A percentile compares a stretch with the other conserved stretches of the same genome.
Conservation (phyloP, 2,888 invertebrate genomes). For the Liposcelis brunnea region DNA sequence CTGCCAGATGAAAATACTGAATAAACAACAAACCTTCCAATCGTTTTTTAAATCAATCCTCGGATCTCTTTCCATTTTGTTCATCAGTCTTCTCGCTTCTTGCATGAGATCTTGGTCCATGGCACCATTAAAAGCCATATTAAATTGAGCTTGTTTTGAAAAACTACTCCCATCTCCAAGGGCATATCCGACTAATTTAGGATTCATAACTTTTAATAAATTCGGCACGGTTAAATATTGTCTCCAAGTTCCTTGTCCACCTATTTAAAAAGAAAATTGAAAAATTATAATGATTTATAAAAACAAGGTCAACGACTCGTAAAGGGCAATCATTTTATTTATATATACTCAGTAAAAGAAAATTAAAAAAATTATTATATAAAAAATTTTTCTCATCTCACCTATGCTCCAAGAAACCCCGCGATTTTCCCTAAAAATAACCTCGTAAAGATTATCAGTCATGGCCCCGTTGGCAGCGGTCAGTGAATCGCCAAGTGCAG, state of each 20-base stretch:
- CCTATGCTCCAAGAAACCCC: slow-evolving; percentile 33
- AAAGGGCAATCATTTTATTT: background rate
- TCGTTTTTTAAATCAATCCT: slow-evolving; percentile 36
- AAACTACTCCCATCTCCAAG: slow-evolving; percentile 30
- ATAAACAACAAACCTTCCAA: slow-evolving; percentile 44
- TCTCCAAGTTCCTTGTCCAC: slow-evolving; percentile 36
- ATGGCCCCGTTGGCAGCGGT: slow-evolving; percentile 38
- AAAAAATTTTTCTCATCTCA: slow-evolving; percentile 11
- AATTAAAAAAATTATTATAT: background rate
- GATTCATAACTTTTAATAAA: slow-evolving; percentile 44
- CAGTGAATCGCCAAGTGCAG: slow-evolving; percentile 40
- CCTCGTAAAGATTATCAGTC: slow-evolving; percentile 28
- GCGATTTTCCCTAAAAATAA: slow-evolving; percentile 28
- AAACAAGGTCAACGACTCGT: background rate
- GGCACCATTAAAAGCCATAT: slow-evolving; percentile 40
- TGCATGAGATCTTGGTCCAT: slow-evolving; percentile 37
- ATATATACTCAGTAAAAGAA: background rate
- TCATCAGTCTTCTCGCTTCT: slow-evolving; percentile 36
- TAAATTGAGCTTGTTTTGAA: slow-evolving; percentile 32
- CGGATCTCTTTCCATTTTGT: slow-evolving; percentile 33
- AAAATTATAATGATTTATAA: background rate
- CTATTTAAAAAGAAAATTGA: slow-evolving; percentile 21
- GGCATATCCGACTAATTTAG: slow-evolving; percentile 42
- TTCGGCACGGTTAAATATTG: slow-evolving; percentile 37
- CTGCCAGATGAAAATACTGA: no score